phyloP scores from a whole-genome alignment of 2,888 invertebrate species.

The Teleogryllus oceanicus region DNA sequence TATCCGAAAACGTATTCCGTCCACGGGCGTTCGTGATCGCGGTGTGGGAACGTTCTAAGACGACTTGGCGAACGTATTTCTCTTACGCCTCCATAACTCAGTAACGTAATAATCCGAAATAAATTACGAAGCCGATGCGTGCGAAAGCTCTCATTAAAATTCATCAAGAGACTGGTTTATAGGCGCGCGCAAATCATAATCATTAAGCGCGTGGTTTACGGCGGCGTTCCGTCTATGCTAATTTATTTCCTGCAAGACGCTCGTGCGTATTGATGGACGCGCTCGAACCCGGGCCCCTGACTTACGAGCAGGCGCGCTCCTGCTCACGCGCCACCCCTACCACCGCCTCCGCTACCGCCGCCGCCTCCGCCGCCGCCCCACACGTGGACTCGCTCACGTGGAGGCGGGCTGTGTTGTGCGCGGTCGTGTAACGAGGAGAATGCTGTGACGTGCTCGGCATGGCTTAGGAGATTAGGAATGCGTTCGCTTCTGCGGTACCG shows the following conservation, averaged over 20 bases:
- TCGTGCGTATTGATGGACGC: not conserved
- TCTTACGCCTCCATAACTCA: not conserved
- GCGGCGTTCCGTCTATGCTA: not conserved
- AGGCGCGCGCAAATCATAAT: not conserved
- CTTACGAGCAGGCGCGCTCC: not conserved
- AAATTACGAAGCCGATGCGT: not conserved
- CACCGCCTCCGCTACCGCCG: no score
- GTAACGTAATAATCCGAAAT: slow-evolving; percentile 18
- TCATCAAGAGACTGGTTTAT: not conserved
- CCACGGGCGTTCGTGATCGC: not conserved
- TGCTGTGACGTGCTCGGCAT: no score
- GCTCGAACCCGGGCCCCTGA: not conserved
- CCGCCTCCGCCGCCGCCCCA: no score
- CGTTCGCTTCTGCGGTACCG: no score
- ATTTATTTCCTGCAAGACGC: slow-evolving; percentile 3
- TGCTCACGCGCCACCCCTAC: no score
- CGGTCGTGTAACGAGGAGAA: no score
- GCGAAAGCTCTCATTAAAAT: slow-evolving; percentile 18
- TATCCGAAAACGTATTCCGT: not conserved
- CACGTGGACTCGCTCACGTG: no score
- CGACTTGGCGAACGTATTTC: not conserved
- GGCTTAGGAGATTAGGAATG: no score
- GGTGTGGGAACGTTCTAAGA: not conserved
- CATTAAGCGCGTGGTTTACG: slow-evolving; percentile 18
- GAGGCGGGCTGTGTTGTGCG: no score